phyloP scores from a whole-genome alignment of 2,797 vertebrate species.

The Cossypha caffra region DNA sequence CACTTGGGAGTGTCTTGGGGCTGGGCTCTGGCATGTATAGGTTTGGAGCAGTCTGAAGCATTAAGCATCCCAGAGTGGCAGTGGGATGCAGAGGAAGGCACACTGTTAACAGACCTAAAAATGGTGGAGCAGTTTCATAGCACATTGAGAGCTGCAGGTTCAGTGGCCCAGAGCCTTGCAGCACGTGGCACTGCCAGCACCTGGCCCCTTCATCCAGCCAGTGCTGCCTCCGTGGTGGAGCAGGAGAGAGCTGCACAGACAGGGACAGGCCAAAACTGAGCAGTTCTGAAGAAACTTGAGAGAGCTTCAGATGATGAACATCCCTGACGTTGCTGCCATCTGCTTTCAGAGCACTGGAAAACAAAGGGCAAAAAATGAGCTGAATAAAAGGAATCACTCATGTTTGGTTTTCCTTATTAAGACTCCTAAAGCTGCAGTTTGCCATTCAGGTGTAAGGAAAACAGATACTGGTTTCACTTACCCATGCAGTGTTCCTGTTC shows the following conservation, averaged over 20 bases:
- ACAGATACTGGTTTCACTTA: neutral
- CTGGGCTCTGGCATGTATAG: neutral
- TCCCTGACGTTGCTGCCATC: constrained; percentile 4
- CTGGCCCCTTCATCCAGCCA: neutral
- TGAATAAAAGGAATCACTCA: neutral
- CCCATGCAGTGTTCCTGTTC: neutral
- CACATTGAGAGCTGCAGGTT: neutral
- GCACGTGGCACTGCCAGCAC: rapidly evolving
- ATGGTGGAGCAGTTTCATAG: neutral
- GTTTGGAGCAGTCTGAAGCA: neutral
- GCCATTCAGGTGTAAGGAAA: neutral
- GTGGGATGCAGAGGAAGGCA: neutral
- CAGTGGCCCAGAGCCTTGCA: neutral
- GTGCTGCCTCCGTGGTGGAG: rapidly evolving
- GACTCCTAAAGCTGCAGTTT: neutral
- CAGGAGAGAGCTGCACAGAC: neutral
- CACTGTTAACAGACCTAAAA: neutral
- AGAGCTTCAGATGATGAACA: constrained; percentile 4
- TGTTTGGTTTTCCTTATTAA: neutral
- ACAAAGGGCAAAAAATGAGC: constrained; percentile 21
- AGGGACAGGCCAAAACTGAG: neutral
- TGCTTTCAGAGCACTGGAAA: constrained; percentile 13
- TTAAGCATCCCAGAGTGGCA: neutral
- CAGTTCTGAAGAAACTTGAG: neutral
- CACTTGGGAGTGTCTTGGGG: rapidly evolving